Conservation (phyloP, 2,113 vertebrate genomes). For the Phaethon lepturus region DNA sequence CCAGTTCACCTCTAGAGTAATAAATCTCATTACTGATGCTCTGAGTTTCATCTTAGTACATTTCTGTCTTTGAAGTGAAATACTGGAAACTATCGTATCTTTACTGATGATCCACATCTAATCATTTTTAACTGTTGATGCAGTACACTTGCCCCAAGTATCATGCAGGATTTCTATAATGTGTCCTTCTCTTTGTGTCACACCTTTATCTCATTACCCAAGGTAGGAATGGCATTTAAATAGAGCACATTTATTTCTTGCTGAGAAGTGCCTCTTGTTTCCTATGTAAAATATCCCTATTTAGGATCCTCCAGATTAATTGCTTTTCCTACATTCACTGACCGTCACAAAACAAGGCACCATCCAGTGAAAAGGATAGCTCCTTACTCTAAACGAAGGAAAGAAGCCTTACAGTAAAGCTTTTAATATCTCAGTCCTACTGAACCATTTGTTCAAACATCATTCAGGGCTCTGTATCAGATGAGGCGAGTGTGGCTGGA, state of each 20-base stretch:
- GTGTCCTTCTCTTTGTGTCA: background rate
- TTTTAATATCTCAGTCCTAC: background rate
- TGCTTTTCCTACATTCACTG: background rate
- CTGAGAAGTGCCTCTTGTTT: background rate
- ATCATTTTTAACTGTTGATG: background rate
- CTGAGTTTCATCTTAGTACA: background rate
- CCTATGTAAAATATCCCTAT: background rate
- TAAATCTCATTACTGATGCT: background rate
- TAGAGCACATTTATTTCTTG: background rate
- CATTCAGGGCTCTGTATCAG: background rate
- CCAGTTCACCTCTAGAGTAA: background rate
- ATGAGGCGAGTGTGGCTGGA: background rate
- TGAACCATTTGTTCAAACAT: background rate
- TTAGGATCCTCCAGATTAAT: background rate
- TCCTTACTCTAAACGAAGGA: background rate
- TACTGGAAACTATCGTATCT: background rate
- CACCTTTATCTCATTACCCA: background rate
- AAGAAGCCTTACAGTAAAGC: background rate
- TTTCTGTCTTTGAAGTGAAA: slow-evolving; percentile 1
- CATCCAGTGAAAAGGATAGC: background rate
- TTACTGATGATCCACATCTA: background rate
- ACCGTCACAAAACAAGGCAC: background rate
- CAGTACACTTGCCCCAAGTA: background rate
- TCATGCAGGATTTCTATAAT: background rate
- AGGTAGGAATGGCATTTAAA: background rate